Base-by-base conservation (phyloP, 2,113 vertebrate species). In the Aphyosemion australe region DNA sequence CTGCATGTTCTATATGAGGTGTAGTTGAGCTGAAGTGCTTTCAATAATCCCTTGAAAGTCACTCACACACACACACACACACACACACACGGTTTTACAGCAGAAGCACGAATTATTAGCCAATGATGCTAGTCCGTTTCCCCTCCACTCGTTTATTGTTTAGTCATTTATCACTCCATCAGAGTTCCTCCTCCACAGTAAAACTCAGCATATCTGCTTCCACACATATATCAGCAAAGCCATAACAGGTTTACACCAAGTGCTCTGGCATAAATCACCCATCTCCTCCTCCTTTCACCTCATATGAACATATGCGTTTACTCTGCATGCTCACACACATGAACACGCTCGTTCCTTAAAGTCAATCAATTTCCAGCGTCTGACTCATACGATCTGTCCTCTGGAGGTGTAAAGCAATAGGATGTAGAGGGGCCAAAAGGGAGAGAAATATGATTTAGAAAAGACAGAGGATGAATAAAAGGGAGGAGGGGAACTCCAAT, bases 311-410 rank as follows among this genome's bases (percentile, higher is more conserved):
- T 20, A 62, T 41, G 31, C 12, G 11, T 10, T 53, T 5, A 21
- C 47, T 58, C 50, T 39, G 9, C 41, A 46, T 61, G 56, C 26
- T 61, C 39, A 19, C 21, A 19, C 53, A 37, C 5, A 52, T 0
- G 7, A 57, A n/a, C n/a, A 2, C 19, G 15, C 51, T 34, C 12
- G 46, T 48, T 21, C 48, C 53, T 73, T 45, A 15, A 3, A 43
- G 62, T 83, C 69, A 69, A 79, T 88, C 76, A 60, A 69, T 76
- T 72, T 61, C 9, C 41, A 56, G 19, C 0, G 14, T 50, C 76
- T 60, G 68, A 43, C 50, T 52, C 42, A 51, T 32, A 2, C 15
- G 59, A 32, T 52, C 31, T 55, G 43, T 50, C 20, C 20, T 59
- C 51, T 15, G 12, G 18, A 63, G 54, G 65, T 31, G 46, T 42